Conservation (phyloP, 2,113 vertebrate genomes). For the Marcusenius ussheri region DNA sequence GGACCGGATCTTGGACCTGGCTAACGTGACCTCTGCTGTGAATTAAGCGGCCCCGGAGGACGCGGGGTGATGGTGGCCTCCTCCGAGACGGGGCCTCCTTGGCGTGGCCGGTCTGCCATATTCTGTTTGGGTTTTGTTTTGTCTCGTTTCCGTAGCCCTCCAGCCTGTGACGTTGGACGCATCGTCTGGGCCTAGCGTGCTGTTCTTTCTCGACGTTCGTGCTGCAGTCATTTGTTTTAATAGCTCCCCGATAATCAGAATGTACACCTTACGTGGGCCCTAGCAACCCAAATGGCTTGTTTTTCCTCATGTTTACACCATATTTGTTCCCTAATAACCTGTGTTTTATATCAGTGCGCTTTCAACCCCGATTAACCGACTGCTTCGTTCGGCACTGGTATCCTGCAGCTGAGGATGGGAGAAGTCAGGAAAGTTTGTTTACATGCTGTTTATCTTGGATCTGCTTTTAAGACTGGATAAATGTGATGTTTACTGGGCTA, state of each 20-base stretch:
- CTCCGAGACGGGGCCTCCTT: not conserved
- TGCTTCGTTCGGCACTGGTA: not conserved
- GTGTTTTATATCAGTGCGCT: not conserved
- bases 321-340: not conserved
- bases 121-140: not conserved
- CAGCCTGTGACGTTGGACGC: conserved; percentile 53
- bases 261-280: not conserved
- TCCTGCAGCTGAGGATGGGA: not conserved
- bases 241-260: conserved; percentile 32
- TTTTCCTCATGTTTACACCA: conserved; percentile 22
- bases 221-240: conserved; percentile 63
- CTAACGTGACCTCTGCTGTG: not conserved
- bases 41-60: not conserved
- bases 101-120: not conserved
- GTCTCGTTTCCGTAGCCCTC: conserved; percentile 44
- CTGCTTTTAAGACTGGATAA: not conserved
- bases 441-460: not conserved
- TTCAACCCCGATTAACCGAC: not conserved
- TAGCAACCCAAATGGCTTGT: not conserved
- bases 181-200: conserved; percentile 52
- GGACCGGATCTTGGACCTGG: not conserved
- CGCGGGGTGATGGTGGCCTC: not conserved
- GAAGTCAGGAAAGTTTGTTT: not conserved
- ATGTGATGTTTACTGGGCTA: conserved; percentile 72
- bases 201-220: conserved; percentile 42